Conservation (phyloP, 2,888 invertebrate species). For the Reticulitermes lucifugus region DNA sequence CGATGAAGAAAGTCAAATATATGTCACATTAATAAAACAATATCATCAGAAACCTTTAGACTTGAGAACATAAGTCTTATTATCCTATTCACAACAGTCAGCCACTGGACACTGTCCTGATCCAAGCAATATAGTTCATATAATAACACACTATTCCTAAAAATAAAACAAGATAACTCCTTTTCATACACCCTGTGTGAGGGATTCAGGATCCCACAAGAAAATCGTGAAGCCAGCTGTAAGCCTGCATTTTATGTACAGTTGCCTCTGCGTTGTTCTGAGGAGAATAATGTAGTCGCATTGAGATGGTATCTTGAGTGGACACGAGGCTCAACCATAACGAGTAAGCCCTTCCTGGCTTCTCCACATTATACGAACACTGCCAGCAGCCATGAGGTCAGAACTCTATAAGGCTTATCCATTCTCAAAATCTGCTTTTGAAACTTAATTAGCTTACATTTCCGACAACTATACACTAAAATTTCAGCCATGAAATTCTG, state of each 20-base stretch:
- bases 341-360: not conserved
- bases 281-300: conserved; percentile 8
- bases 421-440: not conserved
- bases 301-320: conserved; percentile 1
- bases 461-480: not conserved
- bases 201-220: not conserved
- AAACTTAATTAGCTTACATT: not conserved
- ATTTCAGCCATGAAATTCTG: not conserved
- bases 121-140: too few species aligned
- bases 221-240: not conserved
- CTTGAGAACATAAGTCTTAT: too few species aligned
- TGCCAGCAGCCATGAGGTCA: not conserved
- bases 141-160: too few species aligned
- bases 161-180: too few species aligned
- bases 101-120: too few species aligned
- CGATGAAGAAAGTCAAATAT: too few species aligned
- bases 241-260: not conserved
- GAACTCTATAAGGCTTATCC: conserved; percentile 1
- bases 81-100: too few species aligned
- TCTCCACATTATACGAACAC: not conserved
- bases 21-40: too few species aligned
- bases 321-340: not conserved
- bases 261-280: not conserved
- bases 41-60: too few species aligned
- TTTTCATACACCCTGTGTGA: too few species aligned